These are phyloP conservation scores for Micromussa lordhowensis DNA, from an alignment of 92 coral and sea anemone genomes.

Conservation along the genomic window DNA sequence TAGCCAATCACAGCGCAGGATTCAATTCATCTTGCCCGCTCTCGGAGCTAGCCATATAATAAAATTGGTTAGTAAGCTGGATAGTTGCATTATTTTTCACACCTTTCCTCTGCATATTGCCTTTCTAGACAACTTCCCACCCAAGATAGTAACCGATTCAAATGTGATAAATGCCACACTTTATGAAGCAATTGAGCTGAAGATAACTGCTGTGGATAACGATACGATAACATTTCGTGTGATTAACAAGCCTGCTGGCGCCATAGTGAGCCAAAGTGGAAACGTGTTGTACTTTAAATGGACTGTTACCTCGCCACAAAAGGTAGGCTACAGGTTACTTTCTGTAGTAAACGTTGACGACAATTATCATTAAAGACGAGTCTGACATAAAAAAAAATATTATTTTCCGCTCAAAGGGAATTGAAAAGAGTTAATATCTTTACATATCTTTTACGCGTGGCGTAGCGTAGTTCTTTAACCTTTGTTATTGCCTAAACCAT, in stretches of 20 bases:
- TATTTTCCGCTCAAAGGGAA: too few species aligned
- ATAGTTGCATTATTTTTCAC: neutral
- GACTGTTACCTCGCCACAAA: conserved; percentile 23
- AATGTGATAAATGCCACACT: conserved; percentile 48
- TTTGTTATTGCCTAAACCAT: too few species aligned
- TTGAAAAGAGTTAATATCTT: too few species aligned
- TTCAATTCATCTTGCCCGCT: too few species aligned
- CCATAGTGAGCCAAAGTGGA: conserved; percentile 15
- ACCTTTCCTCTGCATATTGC: neutral
- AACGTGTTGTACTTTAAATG: conserved; percentile 11
- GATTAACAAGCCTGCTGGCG: conserved; percentile 17
- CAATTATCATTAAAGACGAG: too few species aligned
- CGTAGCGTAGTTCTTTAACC: too few species aligned
- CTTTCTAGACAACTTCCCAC: conserved; percentile 69
- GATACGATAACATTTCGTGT: conserved; percentile 22
- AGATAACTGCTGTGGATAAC: conserved; percentile 69
- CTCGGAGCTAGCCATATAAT: too few species aligned
- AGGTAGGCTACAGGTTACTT: neutral
- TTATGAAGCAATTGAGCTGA: conserved; percentile 17
- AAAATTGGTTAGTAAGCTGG: neutral
- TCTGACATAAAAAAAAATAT: too few species aligned
- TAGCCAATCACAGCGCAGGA: too few species aligned
- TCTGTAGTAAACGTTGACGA: too few species aligned
- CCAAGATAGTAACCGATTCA: conserved; percentile 46
- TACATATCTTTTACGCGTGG: too few species aligned